Conservation (phyloP, 2,888 invertebrate species). For the Eupithecia dodoneata region DNA sequence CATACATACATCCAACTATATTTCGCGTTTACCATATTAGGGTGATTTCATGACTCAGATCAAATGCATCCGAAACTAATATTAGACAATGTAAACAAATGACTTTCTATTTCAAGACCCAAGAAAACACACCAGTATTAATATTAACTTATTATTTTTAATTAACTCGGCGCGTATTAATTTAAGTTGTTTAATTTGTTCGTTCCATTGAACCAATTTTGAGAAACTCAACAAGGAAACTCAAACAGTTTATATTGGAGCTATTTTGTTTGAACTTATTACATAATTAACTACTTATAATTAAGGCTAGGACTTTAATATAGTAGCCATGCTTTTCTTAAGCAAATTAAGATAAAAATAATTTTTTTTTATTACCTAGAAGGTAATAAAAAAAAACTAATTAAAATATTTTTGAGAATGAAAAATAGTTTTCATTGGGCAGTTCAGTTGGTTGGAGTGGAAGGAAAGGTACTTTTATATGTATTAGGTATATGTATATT, state of each 20-base stretch:
- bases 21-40: no score
- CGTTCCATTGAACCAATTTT: slow-evolving; percentile 7
- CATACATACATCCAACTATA: no score
- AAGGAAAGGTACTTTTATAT: no score
- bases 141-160: neutral
- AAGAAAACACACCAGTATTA: neutral
- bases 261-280: slow-evolving; percentile 10
- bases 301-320: neutral
- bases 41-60: no score
- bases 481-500: no score
- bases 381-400: no score
- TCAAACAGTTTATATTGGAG: neutral
- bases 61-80: no score
- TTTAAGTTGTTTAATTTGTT: slow-evolving; percentile 14
- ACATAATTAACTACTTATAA: slow-evolving; percentile 1
- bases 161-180: slow-evolving; percentile 5
- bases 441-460: no score
- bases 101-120: neutral
- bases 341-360: neutral
- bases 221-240: neutral
- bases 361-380: neutral
- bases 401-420: no score
- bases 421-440: no score
- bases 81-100: no score
- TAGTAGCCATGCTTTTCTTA: neutral